Base-by-base conservation (phyloP, 1,140 invertebrate genomes). In the Andricus grossulariae region DNA sequence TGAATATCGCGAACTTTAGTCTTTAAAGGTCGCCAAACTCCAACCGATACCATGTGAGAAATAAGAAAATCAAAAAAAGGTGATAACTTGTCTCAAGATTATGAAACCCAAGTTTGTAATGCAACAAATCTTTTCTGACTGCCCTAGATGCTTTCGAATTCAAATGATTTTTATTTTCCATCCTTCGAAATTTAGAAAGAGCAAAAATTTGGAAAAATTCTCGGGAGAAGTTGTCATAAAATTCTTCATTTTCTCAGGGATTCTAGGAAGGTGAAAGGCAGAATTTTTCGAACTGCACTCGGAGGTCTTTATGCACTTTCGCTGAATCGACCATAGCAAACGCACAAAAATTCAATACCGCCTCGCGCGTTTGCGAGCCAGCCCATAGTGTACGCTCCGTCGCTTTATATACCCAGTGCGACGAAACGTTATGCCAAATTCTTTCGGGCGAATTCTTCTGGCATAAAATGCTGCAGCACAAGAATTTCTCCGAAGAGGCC, bases 331-430 rank as follows among this genome's bases (percentile, higher is more conserved):
- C 88, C 87, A 85, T 90, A 88, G 86, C 83, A 82, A 87, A 89
- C 86, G 85, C 83, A 91, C 88, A 90, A 90, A 91, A 91, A 91
- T 91, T 91, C 90, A 90, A 91, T 91, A 90, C 87, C 85, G 85
- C 84, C 84, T 83, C 84, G 81, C 83, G 85, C 85, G 80, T 55
- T 80, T 80, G 80, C 76, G 71, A 77, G 7, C 39, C 39, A 76
- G 80, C 79, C 83, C 84, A 85, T 88, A 86, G 86, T 85, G 84
- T 83, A 85, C 86, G 86, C 83, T 85, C 80, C 84, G 86, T 84
- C 85, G 85, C 85, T 81, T 81, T 81, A 84, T 88, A 88, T 88
- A 88, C 87, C 83, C 85, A 86, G 87, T 88, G 87, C 83, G 84
- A 84, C 84, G 75, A 85, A 89, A 87, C 80, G 73, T 83, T 82